Evolutionary conservation across 1,140 invertebrate species (phyloP), one percentile per base, ranked within the genome.

Genomic region (Brachionus asplanchnoidis): DNA sequence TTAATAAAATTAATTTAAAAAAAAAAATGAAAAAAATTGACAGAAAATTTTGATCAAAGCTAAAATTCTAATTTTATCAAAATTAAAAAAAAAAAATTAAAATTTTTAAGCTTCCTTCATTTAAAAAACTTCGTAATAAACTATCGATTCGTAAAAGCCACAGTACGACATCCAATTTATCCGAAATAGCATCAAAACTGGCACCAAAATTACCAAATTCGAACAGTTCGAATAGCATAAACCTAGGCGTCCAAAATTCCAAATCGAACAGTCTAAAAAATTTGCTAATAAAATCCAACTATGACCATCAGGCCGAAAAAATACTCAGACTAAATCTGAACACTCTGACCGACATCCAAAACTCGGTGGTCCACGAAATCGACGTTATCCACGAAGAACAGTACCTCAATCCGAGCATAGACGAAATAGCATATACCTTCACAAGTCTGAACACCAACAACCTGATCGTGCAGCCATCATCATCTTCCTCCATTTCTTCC

Each of bases 371-470:
- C 0, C 68, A 73, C 17, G 68, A 73, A 20, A 73, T 73, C 8
- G 68, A 73, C 68, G 68, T 73, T 1, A 73, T 73, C n/a, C 68
- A 73, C 68, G 68, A 73, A 73, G 68, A 73, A 46, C 68, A 73
- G 12, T 73, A 73, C 36, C 17, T 40, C 26, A 42, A 40, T 73
- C n/a, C 28, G n/a, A 40, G 23, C 40, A 17, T 73, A 44, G 68
- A 73, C 68, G 68, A 73, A 23, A 7, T 73, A 73, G 36, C 68
- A 9, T 40, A 73, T 2, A 73, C 28, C n/a, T 73, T 73, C 36
- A 12, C 28, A 1, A 46, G 40, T 73, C 40, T 73, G n/a, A 73
- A 73, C 36, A 40, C 68, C 1, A 73, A 73, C 5, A 73, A 73
- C n/a, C 40, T 73, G 8, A 8, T 73, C 4, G 68, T 73, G 1